Conservation (phyloP, 2,113 vertebrate genomes). For the Coreoperca whiteheadi region DNA sequence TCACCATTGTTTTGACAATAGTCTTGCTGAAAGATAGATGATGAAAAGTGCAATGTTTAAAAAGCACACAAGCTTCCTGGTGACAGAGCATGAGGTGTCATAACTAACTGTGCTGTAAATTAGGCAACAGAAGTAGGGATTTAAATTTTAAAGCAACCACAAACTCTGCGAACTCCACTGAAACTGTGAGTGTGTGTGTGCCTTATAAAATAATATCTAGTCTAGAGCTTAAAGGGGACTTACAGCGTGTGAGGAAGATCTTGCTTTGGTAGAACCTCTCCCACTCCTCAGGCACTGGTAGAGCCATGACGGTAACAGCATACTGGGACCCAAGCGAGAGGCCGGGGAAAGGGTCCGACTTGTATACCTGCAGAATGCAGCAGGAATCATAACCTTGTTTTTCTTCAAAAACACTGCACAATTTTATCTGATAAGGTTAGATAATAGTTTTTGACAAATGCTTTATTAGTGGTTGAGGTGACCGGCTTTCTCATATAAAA, state of each 20-base stretch:
- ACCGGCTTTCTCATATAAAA: not conserved
- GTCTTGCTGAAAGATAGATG: not conserved
- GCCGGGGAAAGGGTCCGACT: conserved; percentile 77
- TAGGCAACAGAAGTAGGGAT: not conserved
- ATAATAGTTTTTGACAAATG: not conserved
- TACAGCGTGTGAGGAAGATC: conserved; percentile 81
- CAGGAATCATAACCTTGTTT: not conserved
- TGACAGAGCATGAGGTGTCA: not conserved
- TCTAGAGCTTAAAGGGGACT: conserved; percentile 14
- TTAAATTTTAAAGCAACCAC: not conserved
- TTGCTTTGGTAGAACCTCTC: conserved; percentile 73
- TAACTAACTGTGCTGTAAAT: not conserved
- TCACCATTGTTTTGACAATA: not conserved
- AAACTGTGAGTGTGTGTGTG: not conserved
- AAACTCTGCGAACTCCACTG: not conserved
- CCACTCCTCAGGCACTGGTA: conserved; percentile 86
- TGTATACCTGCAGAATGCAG: conserved; percentile 79
- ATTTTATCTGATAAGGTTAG: not conserved
- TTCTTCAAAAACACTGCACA: not conserved
- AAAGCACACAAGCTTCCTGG: not conserved
- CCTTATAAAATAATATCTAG: not conserved
- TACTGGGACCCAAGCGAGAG: conserved; percentile 79
- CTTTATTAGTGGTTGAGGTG: not conserved
- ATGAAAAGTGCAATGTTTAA: not conserved
- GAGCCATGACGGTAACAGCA: conserved; percentile 82